Evolutionary conservation across 2,888 invertebrate species (phyloP), one percentile per base, ranked within the genome.

Genomic region (Sarcophaga carnaria): DNA sequence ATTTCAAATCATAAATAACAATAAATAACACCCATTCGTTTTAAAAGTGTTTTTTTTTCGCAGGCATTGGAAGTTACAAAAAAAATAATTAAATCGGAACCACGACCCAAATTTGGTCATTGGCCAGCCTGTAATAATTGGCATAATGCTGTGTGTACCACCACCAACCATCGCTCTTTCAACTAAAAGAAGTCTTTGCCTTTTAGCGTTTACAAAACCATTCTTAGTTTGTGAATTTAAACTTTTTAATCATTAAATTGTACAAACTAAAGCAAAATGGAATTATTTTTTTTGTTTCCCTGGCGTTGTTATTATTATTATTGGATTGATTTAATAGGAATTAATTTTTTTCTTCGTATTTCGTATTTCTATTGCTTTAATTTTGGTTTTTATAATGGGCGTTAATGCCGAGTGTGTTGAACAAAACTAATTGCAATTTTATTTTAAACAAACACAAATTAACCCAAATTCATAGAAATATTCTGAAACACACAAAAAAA

Each of bases 401-500:
- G 81, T 85, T 63, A 67, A 62, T 71, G 22, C 45, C 47, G 6
- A 17, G 22, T 49, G n/a, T 62, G 14, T 20, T 37, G 20, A 70
- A 49, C n/a, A 47, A 72, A 72, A 78, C 69, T 78, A 78, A 78
- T 81, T 85, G 77, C 72, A 74, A 37, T 72, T 80, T 78, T 72
- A 67, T 64, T 22, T 77, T 59, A 66, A 72, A 80, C 67, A 83
- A 83, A 74, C 37, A 69, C 66, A 63, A 86, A 77, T 83, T 83
- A 86, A 86, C 83, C 80, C 77, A 80, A 83, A 86, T 86, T 77
- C 1, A 67, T 20, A 77, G 63, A 69, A 70, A 70, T 62, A 67
- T 59, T 27, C 64, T 64, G 8, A 60, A 67, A 25, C 3, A 59
- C 0, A 59, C 2, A 59, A 59, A 59, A 17, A 59, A n/a, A 17